Percentiles rank a stretch among this genome's conserved stretches.
Evolutionary conservation across 2,113 vertebrate species (phyloP).

Genomic region (Sula dactylatra): DNA sequence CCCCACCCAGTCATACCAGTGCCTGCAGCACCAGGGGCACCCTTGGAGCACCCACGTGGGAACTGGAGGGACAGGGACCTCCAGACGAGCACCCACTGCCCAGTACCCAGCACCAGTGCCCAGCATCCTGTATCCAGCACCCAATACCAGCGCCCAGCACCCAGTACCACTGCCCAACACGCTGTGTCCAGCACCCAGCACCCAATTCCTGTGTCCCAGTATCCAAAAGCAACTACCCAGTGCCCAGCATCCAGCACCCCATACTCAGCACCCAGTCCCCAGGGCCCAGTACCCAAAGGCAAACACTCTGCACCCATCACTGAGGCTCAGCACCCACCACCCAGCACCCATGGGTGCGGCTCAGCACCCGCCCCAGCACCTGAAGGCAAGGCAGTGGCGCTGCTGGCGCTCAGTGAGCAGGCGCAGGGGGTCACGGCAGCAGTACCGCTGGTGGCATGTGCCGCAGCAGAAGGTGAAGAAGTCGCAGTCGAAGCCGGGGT

Average conservation of each 20-base stretch:
- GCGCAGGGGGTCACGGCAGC: constrained; percentile 40
- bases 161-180: background rate
- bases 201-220: too few species aligned
- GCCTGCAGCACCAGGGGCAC: background rate
- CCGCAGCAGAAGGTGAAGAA: constrained; percentile 30
- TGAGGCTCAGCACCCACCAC: background rate
- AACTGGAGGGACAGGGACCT: background rate
- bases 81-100: background rate
- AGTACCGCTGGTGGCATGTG: constrained; percentile 32
- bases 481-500: constrained; percentile 33
- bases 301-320: background rate
- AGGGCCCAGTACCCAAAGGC: background rate
- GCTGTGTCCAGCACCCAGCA: background rate
- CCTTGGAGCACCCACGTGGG: background rate
- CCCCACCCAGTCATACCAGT: background rate
- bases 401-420: constrained; percentile 52
- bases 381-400: constrained; percentile 53
- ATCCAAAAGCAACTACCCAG: too few species aligned
- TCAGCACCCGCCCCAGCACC: background rate
- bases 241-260: too few species aligned
- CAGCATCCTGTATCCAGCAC: too few species aligned
- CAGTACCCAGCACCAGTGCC: background rate
- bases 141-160: background rate
- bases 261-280: too few species aligned
- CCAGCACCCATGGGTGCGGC: background rate